Conservation (phyloP, 2,797 vertebrate species). For the Pipistrellus pygmaeus region DNA sequence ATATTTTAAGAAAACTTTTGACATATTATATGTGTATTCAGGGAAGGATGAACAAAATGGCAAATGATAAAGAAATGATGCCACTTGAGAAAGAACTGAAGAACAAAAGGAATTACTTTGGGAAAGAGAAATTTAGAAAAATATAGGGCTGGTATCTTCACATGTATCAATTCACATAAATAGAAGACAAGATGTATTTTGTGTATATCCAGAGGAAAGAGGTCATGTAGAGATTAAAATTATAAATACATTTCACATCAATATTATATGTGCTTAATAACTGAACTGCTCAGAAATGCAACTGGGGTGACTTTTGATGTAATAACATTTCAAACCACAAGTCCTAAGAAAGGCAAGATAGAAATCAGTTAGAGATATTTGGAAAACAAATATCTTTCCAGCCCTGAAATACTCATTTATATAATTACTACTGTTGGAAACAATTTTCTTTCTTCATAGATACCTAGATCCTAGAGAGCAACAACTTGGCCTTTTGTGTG, state of each 20-base stretch:
- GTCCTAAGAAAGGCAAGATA: neutral
- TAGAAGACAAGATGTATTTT: neutral
- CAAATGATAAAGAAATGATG: neutral
- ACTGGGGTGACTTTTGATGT: neutral
- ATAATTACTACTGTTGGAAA: constrained; percentile 36
- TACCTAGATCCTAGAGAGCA: neutral
- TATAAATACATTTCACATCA: neutral
- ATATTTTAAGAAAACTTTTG: constrained; percentile 14
- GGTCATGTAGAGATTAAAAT: neutral
- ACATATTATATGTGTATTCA: neutral
- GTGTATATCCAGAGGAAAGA: neutral
- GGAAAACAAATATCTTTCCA: constrained; percentile 18
- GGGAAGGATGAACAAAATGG: neutral
- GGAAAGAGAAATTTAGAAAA: constrained; percentile 32
- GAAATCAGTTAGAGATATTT: neutral
- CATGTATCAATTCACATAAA: neutral
- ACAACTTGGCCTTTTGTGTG: neutral
- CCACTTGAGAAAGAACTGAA: neutral
- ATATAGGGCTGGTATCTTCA: neutral
- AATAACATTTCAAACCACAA: neutral
- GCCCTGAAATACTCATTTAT: neutral
- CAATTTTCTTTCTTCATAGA: constrained; percentile 24
- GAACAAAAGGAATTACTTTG: neutral
- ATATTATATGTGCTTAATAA: constrained; percentile 2
- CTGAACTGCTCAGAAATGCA: neutral